Conservation (phyloP, 2,113 vertebrate genomes). For the Pseudopodoces humilis region DNA sequence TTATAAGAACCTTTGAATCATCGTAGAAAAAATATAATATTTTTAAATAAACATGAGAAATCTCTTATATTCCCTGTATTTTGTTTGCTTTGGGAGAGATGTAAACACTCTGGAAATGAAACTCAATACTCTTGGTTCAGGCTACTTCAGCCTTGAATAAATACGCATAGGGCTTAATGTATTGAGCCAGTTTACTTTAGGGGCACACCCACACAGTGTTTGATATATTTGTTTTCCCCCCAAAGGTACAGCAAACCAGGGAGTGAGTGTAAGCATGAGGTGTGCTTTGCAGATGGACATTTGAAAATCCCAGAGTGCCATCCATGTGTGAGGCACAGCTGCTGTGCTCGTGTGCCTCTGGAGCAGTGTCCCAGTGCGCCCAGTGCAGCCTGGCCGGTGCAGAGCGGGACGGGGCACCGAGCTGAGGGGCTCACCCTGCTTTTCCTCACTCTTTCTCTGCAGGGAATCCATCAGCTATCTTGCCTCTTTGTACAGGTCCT, state of each 20-base stretch:
- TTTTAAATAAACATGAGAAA: not conserved
- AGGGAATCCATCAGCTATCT: not conserved
- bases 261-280: not conserved
- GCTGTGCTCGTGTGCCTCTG: not conserved
- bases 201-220: not conserved
- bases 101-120: not conserved
- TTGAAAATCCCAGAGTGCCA: not conserved
- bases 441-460: rapidly evolving
- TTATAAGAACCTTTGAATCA: not conserved
- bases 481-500: not conserved
- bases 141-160: not conserved
- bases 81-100: not conserved
- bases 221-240: not conserved
- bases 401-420: rapidly evolving
- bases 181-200: not conserved
- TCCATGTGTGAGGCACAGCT: not conserved
- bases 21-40: not conserved
- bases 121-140: not conserved
- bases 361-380: rapidly evolving
- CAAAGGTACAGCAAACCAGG: not conserved
- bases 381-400: rapidly evolving
- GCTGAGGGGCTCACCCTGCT: not conserved
- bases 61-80: not conserved
- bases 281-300: not conserved
- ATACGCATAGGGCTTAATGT: not conserved